phyloP scores from a whole-genome alignment of 2,888 invertebrate species.

The Epistrophella euchroma region DNA sequence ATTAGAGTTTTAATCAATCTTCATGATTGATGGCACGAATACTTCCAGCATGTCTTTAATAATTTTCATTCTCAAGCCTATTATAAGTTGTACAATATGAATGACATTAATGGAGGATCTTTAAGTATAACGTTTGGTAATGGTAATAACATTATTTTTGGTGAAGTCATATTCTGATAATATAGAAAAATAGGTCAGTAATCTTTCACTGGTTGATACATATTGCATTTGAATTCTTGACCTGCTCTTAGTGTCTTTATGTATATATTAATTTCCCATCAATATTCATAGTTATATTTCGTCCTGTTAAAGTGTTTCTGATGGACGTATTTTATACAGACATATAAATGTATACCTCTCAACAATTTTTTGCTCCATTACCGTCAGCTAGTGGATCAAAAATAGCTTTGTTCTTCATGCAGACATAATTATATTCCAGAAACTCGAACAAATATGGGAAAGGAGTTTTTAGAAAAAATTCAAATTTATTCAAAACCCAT shows the following conservation, averaged over 20 bases:
- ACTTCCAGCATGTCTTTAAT: background rate
- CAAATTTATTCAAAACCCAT: slow-evolving; percentile 34
- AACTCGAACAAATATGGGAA: background rate
- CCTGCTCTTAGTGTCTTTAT: no score
- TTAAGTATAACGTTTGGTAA: background rate
- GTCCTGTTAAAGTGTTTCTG: background rate
- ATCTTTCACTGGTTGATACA: no score
- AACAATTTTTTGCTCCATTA: background rate
- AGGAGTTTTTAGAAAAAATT: background rate
- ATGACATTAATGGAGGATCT: background rate
- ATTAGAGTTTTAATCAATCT: slow-evolving; percentile 33
- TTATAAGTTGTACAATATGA: background rate
- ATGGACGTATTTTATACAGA: background rate
- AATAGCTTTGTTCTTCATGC: background rate
- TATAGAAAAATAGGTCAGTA: no score
- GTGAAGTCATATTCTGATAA: background rate
- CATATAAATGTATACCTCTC: background rate
- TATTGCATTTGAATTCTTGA: background rate
- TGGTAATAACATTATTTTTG: background rate
- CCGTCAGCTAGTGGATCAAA: background rate
- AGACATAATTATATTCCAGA: background rate
- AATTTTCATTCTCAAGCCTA: slow-evolving; percentile 1
- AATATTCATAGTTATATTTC: background rate
- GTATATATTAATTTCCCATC: background rate
- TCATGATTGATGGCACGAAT: background rate